A percentile compares a stretch with the other conserved stretches of the same genome.
phyloP scores from a whole-genome alignment of 2,797 vertebrate genomes.

The Buphagus erythrorhynchus region DNA sequence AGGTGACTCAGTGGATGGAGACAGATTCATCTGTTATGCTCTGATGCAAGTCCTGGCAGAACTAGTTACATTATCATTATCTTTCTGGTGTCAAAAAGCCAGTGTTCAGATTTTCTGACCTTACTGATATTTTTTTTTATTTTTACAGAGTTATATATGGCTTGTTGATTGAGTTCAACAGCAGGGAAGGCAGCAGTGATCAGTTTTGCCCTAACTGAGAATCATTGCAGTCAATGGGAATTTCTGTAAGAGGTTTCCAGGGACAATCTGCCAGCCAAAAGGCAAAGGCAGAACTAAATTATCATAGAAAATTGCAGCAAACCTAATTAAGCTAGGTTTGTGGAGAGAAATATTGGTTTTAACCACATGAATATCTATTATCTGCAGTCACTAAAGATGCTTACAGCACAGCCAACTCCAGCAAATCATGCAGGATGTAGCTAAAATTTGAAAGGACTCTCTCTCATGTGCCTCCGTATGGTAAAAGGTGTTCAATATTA shows the following conservation, averaged over 20 bases:
- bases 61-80: slow-evolving; percentile 47
- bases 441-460: neutral
- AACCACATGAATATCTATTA: slow-evolving; percentile 38
- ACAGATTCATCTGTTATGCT: slow-evolving; percentile 43
- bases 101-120: slow-evolving; percentile 42
- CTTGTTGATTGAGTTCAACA: slow-evolving; percentile 62
- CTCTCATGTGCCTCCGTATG: neutral
- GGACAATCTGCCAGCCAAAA: slow-evolving; percentile 60
- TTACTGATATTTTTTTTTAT: slow-evolving; percentile 8
- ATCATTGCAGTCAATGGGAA: slow-evolving; percentile 48
- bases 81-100: slow-evolving; percentile 51
- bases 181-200: slow-evolving; percentile 54
- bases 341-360: slow-evolving; percentile 19
- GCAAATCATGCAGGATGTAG: neutral
- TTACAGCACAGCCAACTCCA: neutral
- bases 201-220: slow-evolving; percentile 49
- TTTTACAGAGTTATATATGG: slow-evolving; percentile 28
- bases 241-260: slow-evolving; percentile 62
- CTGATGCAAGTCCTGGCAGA: slow-evolving; percentile 37
- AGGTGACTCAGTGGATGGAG: slow-evolving; percentile 27
- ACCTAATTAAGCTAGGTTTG: slow-evolving; percentile 59
- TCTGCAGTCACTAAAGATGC: slow-evolving; percentile 26
- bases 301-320: slow-evolving; percentile 61
- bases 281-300: slow-evolving; percentile 62
- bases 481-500: slow-evolving; percentile 33